Evolutionary conservation across 2,113 vertebrate species (phyloP).

Genomic region (Climacteris rufus): DNA sequence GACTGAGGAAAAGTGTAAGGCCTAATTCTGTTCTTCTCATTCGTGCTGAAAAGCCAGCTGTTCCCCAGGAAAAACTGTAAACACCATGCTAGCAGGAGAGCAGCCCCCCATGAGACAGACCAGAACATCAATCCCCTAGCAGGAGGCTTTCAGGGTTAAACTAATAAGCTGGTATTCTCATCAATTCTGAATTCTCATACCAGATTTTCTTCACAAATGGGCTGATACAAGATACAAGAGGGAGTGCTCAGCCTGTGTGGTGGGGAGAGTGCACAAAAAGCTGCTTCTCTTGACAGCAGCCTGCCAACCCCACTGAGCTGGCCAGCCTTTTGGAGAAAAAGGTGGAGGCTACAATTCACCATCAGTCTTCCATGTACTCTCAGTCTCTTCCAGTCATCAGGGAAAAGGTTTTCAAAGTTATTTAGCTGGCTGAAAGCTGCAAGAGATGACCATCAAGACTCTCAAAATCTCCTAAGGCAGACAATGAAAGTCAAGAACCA

Average conservation of each 20-base stretch:
- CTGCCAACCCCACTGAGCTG: background rate
- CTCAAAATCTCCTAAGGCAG: background rate
- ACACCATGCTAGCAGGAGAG: background rate
- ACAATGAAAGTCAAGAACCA: background rate
- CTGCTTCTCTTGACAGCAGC: background rate
- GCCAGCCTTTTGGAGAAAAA: background rate
- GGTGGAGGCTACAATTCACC: background rate
- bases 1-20: background rate
- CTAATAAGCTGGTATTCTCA: background rate
- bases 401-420: background rate
- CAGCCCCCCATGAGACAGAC: background rate
- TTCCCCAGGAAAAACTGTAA: background rate
- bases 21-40: background rate
- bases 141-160: background rate
- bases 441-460: background rate
- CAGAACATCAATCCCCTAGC: background rate
- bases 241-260: accelerated
- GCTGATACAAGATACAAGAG: background rate
- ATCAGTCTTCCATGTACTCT: background rate
- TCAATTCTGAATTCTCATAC: background rate
- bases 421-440: background rate
- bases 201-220: background rate
- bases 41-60: background rate
- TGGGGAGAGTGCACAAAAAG: background rate
- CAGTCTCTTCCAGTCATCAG: background rate